phyloP scores from a whole-genome alignment of 2,797 vertebrate genomes.

The Myotis myotis region DNA sequence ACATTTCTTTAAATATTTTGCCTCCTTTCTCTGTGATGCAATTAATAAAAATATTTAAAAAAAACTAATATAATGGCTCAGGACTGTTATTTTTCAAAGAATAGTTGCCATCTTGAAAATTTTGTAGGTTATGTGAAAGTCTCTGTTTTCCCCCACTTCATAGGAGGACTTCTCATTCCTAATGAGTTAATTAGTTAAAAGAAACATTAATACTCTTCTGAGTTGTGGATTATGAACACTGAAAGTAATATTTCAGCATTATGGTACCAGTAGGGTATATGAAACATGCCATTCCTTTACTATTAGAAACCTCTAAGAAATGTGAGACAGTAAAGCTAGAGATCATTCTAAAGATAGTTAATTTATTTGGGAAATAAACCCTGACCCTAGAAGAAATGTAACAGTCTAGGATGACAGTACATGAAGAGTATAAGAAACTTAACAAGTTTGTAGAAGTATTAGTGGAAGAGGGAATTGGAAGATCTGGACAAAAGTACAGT shows the following conservation, averaged over 20 bases:
- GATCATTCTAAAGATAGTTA: neutral
- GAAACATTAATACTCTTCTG: neutral
- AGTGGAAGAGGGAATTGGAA: neutral
- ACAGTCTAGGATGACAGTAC: neutral
- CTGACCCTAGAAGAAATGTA: neutral
- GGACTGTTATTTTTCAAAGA: conserved; percentile 33
- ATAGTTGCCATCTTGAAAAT: neutral
- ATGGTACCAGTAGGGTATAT: neutral
- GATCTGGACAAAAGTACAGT: neutral
- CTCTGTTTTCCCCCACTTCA: neutral
- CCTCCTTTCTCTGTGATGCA: conserved; percentile 50
- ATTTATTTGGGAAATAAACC: neutral
- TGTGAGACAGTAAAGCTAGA: neutral
- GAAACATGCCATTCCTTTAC: neutral
- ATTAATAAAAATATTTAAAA: conserved; percentile 70
- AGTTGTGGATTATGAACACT: neutral
- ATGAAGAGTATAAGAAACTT: neutral
- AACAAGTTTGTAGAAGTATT: neutral
- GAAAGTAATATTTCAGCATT: neutral
- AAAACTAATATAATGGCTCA: neutral
- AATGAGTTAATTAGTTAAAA: neutral
- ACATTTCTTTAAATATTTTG: conserved; percentile 59
- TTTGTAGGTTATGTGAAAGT: neutral
- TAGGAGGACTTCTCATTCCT: neutral
- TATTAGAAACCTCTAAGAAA: neutral